Conservation (phyloP, 2,113 vertebrate species). For the Lepus europaeus region DNA sequence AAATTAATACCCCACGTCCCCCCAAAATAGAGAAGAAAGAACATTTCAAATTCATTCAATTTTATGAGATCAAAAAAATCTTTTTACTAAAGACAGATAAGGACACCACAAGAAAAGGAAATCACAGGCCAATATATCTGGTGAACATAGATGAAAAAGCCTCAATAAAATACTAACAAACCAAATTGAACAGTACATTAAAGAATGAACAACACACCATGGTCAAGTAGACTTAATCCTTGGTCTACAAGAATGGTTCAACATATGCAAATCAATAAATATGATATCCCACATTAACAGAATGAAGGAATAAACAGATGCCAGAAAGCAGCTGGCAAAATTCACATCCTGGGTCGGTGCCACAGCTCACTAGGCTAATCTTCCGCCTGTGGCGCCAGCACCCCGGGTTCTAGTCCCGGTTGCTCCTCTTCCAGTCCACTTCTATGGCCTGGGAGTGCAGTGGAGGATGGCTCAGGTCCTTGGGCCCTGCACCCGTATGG, state of each 20-base stretch:
- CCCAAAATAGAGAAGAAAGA: background rate
- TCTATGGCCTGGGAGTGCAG: no score
- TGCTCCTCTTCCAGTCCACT: no score
- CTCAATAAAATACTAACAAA: background rate
- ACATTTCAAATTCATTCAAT: background rate
- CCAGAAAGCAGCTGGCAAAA: background rate
- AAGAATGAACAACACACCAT: background rate
- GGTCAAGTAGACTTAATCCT: background rate
- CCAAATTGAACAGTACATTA: background rate
- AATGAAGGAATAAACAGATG: background rate
- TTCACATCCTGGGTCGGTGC: background rate
- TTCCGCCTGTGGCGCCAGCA: no score
- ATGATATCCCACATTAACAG: background rate
- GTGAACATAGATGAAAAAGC: background rate
- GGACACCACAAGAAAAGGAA: background rate
- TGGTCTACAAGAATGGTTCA: background rate
- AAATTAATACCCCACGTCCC: no score
- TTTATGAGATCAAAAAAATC: background rate
- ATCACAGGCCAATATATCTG: background rate
- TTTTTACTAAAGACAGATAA: background rate
- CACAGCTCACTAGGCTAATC: no score
- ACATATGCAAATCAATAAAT: background rate
- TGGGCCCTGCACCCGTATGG: no score
- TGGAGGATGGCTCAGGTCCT: no score
- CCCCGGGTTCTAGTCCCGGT: no score